Conservation (phyloP, 2,888 invertebrate genomes). For the Agrochola lota region DNA sequence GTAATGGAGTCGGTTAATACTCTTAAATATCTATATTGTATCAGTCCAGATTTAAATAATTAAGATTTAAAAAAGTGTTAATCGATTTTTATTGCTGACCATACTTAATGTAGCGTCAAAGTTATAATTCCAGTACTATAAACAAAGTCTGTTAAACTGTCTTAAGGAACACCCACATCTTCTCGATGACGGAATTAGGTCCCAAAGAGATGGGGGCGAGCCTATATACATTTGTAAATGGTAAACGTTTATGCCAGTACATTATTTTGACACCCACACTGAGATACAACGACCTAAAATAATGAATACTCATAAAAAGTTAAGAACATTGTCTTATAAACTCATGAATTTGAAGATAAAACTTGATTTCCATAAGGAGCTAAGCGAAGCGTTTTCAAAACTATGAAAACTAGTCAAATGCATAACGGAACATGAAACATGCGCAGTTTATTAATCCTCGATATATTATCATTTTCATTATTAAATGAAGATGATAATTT, state of each 20-base stretch:
- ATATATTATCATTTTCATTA: too few relatives aligned
- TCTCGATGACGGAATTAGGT: slow-evolving; percentile 23
- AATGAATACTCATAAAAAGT: slow-evolving; percentile 34
- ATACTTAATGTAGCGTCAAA: not conserved
- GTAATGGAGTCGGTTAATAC: too few relatives aligned
- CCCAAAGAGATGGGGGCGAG: slow-evolving; percentile 24
- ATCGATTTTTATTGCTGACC: not conserved
- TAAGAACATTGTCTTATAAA: slow-evolving; percentile 8
- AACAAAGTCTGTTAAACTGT: slow-evolving; percentile 10
- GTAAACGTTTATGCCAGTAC: slow-evolving; percentile 20
- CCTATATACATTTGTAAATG: slow-evolving; percentile 11
- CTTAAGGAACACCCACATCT: slow-evolving; percentile 31
- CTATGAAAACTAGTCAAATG: not conserved
- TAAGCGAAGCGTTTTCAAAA: slow-evolving; percentile 6
- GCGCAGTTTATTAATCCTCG: not conserved
- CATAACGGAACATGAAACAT: not conserved
- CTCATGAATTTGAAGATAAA: not conserved
- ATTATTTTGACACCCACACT: slow-evolving; percentile 46
- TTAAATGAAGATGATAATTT: too few relatives aligned
- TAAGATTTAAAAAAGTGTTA: too few relatives aligned
- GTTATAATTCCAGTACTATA: not conserved
- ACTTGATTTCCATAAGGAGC: not conserved
- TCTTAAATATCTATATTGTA: not conserved
- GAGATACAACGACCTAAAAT: slow-evolving; percentile 17
- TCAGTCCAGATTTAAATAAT: not conserved